Conservation (phyloP, 2,113 vertebrate species). For the Taxidea taxus region DNA sequence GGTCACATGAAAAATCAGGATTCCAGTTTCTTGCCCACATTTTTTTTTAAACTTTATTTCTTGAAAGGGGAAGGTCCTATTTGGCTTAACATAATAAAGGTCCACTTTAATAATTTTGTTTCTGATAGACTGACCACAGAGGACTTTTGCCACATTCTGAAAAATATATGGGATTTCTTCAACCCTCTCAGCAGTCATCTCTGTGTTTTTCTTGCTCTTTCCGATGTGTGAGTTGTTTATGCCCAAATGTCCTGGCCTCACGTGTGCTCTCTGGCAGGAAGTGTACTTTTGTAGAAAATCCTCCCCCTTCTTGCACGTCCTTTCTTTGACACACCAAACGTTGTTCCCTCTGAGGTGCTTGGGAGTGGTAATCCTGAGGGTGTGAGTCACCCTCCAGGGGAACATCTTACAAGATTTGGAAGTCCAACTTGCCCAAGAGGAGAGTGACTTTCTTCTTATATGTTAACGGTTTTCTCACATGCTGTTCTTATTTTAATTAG, state of each 20-base stretch:
- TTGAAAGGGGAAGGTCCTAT: not conserved
- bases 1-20: not conserved
- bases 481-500: not conserved
- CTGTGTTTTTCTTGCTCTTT: not conserved
- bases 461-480: not conserved
- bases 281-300: not conserved
- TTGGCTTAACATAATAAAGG: not conserved
- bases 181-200: not conserved
- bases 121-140: not conserved
- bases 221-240: not conserved
- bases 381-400: not conserved
- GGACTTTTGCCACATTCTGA: not conserved
- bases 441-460: not conserved
- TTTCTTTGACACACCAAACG: not conserved
- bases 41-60: not conserved
- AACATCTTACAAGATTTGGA: not conserved
- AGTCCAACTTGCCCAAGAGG: not conserved
- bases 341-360: not conserved
- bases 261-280: not conserved
- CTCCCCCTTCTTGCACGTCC: not conserved
- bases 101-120: not conserved
- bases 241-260: not conserved
- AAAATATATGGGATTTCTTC: not conserved
- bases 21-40: not conserved
- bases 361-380: too few species aligned